Percentiles rank a stretch among this genome's conserved stretches.
These are phyloP conservation scores for Drymonia ruficornis DNA, from an alignment of 2,888 invertebrate genomes.

Conservation along the genomic window DNA sequence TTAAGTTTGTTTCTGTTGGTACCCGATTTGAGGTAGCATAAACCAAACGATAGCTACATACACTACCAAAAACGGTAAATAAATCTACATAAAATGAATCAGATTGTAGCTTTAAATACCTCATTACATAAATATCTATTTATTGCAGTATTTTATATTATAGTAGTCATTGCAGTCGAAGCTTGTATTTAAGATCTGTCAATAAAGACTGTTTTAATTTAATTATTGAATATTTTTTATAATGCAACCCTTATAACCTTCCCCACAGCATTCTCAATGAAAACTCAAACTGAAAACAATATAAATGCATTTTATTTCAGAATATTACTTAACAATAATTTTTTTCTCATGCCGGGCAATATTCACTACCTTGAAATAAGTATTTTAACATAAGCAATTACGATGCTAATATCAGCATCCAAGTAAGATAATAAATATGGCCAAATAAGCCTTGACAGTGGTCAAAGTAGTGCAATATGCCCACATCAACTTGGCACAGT, in stretches of 20 bases:
- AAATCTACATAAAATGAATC: conserved; percentile 27
- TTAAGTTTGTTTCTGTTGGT: background rate
- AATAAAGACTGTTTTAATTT: conserved; percentile 75
- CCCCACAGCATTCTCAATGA: background rate
- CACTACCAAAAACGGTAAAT: conserved; percentile 18
- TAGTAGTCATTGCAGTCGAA: conserved; percentile 48
- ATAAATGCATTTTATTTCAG: conserved; percentile 38
- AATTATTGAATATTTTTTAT: conserved; percentile 31
- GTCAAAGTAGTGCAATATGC: conserved; percentile 15
- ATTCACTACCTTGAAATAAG: background rate
- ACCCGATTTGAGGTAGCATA: conserved; percentile 19
- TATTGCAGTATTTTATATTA: conserved; percentile 64
- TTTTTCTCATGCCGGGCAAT: background rate
- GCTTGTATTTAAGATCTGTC: conserved; percentile 55
- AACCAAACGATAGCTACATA: conserved; percentile 21
- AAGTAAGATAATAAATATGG: background rate
- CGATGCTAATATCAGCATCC: no score
- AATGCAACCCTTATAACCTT: conserved; percentile 23
- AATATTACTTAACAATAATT: conserved; percentile 9
- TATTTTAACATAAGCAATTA: background rate
- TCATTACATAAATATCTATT: conserved; percentile 45
- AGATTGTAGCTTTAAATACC: conserved; percentile 42
- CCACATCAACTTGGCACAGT: conserved; percentile 46
- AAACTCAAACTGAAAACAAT: conserved; percentile 13
- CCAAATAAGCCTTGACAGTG: background rate